Evolutionary conservation across 2,888 invertebrate genomes (phyloP).

Genomic region (Lamellibrachia satsuma): DNA sequence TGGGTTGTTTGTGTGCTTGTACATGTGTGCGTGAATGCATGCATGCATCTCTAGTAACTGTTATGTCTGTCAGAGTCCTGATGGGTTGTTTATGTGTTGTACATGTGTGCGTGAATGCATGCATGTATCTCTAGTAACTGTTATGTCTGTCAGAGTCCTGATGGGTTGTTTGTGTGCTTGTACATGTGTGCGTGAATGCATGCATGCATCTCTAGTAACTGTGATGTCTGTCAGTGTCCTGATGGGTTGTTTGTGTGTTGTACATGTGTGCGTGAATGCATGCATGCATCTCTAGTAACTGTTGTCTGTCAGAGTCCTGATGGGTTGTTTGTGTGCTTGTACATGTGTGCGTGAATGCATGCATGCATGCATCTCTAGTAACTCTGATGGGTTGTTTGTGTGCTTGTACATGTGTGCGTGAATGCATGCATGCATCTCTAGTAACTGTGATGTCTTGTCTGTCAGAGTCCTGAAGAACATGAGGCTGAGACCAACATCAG

Average conservation of each 20-base stretch:
- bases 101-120: background rate
- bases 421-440: no score
- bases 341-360: background rate
- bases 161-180: conserved; percentile 63
- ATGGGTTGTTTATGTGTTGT: conserved; percentile 62
- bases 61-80: conserved; percentile 78
- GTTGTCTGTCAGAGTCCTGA: background rate
- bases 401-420: background rate
- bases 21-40: background rate
- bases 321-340: background rate
- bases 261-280: background rate
- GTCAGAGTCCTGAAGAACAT: conserved; percentile 94
- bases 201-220: background rate
- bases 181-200: background rate
- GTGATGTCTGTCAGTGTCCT: conserved; percentile 77
- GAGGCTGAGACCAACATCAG: conserved; percentile 97
- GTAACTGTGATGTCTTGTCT: background rate
- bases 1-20: background rate
- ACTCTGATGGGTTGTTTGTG: background rate
- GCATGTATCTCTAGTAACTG: background rate
- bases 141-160: conserved; percentile 78
- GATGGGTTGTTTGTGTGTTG: no score
- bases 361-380: no score
- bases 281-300: background rate
- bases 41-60: background rate